These are phyloP conservation scores for Thaleichthys pacificus DNA, from an alignment of 2,797 vertebrate species.

Conservation along the genomic window DNA sequence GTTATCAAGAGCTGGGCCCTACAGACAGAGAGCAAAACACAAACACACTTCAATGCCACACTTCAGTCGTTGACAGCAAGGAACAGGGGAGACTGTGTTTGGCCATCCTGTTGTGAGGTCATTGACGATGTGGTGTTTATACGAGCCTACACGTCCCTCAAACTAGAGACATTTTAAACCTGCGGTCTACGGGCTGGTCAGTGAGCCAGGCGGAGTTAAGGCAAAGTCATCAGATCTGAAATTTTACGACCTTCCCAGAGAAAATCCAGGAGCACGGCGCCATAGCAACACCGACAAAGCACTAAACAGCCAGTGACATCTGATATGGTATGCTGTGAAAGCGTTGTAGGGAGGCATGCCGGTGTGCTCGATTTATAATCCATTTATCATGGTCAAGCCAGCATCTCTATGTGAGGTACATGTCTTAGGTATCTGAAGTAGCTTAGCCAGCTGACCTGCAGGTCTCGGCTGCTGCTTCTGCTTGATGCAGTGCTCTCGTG, in stretches of 20 bases:
- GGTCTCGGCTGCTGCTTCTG: background rate
- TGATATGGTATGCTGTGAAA: background rate
- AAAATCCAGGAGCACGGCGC: conserved; percentile 8
- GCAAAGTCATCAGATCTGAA: conserved; percentile 3
- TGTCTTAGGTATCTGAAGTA: background rate
- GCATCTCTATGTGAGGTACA: background rate
- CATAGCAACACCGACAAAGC: conserved; percentile 9
- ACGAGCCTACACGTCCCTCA: background rate
- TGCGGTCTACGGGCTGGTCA: background rate
- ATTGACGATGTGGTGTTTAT: background rate
- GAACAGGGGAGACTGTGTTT: background rate
- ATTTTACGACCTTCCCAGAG: background rate
- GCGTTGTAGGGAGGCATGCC: background rate
- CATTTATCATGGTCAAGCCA: background rate
- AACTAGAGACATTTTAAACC: background rate
- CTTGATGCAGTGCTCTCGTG: conserved; percentile 21
- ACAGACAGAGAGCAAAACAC: background rate
- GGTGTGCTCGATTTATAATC: background rate
- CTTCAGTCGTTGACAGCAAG: background rate
- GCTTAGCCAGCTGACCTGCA: background rate
- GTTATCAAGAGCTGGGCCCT: background rate
- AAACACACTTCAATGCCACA: background rate
- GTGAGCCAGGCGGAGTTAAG: background rate
- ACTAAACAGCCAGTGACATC: background rate
- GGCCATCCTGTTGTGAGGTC: background rate